These are phyloP conservation scores for Lordiphosa fenestrarum DNA, from an alignment of 2,888 invertebrate species.

Conservation along the genomic window DNA sequence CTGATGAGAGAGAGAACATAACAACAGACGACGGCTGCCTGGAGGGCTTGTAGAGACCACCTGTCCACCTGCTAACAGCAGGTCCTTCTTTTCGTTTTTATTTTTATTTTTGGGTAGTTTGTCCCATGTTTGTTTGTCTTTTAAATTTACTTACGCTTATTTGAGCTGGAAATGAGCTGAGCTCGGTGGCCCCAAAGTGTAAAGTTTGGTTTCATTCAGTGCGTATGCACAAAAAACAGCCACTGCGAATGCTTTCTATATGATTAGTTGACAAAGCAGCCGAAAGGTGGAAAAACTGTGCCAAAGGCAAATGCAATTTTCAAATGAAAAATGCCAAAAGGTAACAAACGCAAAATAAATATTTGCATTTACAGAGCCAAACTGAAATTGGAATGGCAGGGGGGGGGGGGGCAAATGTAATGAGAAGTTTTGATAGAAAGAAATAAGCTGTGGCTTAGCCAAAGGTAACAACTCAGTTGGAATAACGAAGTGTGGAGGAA, in stretches of 20 bases:
- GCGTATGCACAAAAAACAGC: conserved; percentile 55
- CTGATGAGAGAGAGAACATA: conserved; percentile 30
- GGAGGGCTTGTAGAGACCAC: conserved; percentile 36
- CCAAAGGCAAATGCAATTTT: conserved; percentile 23
- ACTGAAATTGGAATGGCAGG: neutral
- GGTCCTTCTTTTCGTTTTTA: conserved; percentile 27
- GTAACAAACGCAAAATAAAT: conserved; percentile 19
- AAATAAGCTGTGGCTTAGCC: too few relatives aligned
- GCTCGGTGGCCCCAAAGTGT: neutral
- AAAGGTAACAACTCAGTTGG: too few relatives aligned
- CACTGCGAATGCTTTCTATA: conserved; percentile 54
- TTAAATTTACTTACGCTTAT: conserved; percentile 74
- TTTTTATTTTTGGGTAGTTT: conserved; percentile 5
- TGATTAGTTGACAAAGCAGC: conserved; percentile 65
- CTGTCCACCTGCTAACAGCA: conserved; percentile 41
- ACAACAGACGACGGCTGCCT: conserved; percentile 15
- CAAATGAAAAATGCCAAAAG: conserved; percentile 17
- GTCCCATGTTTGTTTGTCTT: conserved; percentile 67
- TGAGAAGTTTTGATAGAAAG: conserved; percentile 9
- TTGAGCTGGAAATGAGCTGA: conserved; percentile 61
- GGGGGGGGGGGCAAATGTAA: conserved; percentile 4
- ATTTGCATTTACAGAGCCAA: conserved; percentile 12
- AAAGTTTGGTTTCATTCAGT: conserved; percentile 42
- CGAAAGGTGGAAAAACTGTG: conserved; percentile 4
- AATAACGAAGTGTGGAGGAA: too few relatives aligned